Evolutionary conservation across 1,140 invertebrate species (phyloP).

Genomic region (Hypsibius dujardini): DNA sequence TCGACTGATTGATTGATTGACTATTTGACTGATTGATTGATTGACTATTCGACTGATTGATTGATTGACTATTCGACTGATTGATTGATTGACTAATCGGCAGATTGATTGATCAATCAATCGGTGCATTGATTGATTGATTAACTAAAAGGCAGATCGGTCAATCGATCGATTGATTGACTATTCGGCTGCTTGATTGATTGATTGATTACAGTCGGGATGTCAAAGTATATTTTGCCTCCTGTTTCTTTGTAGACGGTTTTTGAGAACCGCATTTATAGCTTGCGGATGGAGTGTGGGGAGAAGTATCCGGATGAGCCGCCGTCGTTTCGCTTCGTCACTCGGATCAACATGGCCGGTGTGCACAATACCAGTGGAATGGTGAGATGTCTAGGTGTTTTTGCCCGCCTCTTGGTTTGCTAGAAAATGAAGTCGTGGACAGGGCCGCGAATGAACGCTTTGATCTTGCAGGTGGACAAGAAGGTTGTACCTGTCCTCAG

Average conservation of each 20-base stretch:
- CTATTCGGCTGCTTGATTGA: background rate
- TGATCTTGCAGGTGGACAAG: conserved; percentile 60
- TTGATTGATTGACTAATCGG: too few species aligned
- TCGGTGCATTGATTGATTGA: too few species aligned
- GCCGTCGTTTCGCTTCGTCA: conserved; percentile 80
- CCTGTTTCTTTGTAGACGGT: conserved; percentile 55
- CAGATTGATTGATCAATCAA: too few species aligned
- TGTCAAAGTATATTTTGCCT: too few species aligned
- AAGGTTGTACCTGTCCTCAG: conserved; percentile 72
- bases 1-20: too few species aligned
- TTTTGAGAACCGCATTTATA: conserved; percentile 98
- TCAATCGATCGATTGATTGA: background rate
- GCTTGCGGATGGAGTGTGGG: conserved; percentile 91
- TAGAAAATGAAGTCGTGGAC: background rate
- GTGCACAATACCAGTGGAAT: conserved; percentile 83
- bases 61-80: too few species aligned
- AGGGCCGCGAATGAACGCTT: background rate
- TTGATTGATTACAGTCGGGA: background rate
- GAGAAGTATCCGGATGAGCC: conserved; percentile 86
- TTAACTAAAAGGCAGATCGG: too few species aligned
- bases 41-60: too few species aligned
- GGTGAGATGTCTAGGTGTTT: conserved; percentile 42
- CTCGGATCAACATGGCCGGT: conserved; percentile 95
- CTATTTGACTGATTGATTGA: too few species aligned
- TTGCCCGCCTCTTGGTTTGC: too few species aligned